Percentiles rank a stretch among this genome's conserved stretches.
These are phyloP conservation scores for Daboia siamensis DNA, from an alignment of 2,113 vertebrate species.

Conservation along the genomic window DNA sequence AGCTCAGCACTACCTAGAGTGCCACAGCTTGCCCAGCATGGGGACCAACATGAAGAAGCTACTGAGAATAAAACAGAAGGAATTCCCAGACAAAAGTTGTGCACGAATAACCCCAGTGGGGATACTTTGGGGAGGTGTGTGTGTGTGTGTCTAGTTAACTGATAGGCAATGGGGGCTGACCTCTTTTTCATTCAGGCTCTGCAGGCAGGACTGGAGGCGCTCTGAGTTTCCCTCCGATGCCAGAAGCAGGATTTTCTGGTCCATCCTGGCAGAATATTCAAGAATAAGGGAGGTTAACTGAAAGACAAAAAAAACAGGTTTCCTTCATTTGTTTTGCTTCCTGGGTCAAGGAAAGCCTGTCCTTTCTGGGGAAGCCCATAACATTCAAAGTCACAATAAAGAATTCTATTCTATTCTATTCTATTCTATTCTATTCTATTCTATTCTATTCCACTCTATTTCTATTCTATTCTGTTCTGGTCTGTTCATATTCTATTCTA, in stretches of 20 bases:
- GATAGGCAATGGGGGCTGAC: constrained; percentile 43
- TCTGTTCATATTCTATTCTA: too few relatives aligned
- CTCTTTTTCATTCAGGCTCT: constrained; percentile 60
- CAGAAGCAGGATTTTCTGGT: constrained; percentile 69
- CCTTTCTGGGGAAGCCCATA: not conserved
- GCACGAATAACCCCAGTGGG: not conserved
- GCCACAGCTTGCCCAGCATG: not conserved
- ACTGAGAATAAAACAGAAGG: not conserved
- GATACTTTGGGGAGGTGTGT: too few relatives aligned
- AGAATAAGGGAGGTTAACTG: not conserved
- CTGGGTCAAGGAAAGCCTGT: not conserved
- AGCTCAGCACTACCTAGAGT: not conserved
- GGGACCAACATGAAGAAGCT: not conserved
- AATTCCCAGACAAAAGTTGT: not conserved
- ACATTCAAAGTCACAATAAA: not conserved
- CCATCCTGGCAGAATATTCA: constrained; percentile 47
- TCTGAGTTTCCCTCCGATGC: constrained; percentile 62
- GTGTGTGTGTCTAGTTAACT: too few relatives aligned
- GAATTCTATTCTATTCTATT: not conserved
- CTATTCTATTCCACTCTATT: too few relatives aligned
- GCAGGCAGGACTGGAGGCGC: constrained; percentile 64
- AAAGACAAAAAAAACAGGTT: not conserved
- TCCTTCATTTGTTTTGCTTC: not conserved
- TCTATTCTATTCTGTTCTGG: too few relatives aligned
- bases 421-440: not conserved